These are phyloP conservation scores for Aplysina aerophoba DNA, from an alignment of 37 sponge, comb jelly and placozoan species.

Conservation along the genomic window DNA sequence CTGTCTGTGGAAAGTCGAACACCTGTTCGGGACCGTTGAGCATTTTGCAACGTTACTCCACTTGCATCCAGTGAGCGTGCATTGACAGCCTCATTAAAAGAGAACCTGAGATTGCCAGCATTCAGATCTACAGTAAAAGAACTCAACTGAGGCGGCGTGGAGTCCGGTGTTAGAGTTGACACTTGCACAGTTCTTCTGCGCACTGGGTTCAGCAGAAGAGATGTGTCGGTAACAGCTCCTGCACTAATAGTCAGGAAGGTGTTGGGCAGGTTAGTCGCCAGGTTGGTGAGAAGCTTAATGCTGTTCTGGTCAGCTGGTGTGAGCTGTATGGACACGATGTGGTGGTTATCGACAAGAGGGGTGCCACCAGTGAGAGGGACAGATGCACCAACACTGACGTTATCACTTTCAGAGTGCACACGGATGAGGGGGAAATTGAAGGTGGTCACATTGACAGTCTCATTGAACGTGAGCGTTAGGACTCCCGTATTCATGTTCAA, in stretches of 20 bases:
- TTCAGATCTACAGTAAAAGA: conserved; percentile 79
- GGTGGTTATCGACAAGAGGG: conserved; percentile 57
- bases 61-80: conserved; percentile 41
- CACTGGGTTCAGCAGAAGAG: conserved; percentile 46
- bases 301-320: conserved; percentile 56
- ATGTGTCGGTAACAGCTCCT: conserved; percentile 64
- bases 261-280: conserved; percentile 63
- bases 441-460: conserved; percentile 69
- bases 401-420: conserved; percentile 47
- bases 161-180: conserved; percentile 46
- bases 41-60: conserved; percentile 77
- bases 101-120: conserved; percentile 56
- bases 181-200: conserved; percentile 47
- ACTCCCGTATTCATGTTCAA: conserved; percentile 74
- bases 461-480: conserved; percentile 80
- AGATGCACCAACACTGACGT: not conserved
- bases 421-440: conserved; percentile 27
- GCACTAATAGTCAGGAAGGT: conserved; percentile 64
- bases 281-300: conserved; percentile 69
- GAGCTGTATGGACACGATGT: conserved; percentile 55
- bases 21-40: conserved; percentile 75
- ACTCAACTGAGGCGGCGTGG: conserved; percentile 50
- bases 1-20: conserved; percentile 61
- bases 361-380: conserved; percentile 43
- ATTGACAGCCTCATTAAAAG: conserved; percentile 86